These are phyloP conservation scores for Neomicropteryx cornuta DNA, from an alignment of 1,140 invertebrate species.

Conservation along the genomic window DNA sequence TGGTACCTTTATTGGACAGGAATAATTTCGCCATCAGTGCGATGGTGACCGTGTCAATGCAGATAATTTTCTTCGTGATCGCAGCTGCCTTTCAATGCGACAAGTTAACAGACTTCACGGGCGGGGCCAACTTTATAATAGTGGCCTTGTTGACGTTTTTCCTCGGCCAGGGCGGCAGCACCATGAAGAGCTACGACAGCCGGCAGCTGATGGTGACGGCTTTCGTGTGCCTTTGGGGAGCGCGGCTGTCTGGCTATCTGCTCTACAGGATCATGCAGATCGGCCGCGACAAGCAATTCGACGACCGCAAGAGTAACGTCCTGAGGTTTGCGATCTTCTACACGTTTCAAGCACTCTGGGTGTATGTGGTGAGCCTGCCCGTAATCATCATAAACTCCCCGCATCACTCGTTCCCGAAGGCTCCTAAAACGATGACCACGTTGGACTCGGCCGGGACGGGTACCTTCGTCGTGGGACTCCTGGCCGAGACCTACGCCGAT, in stretches of 20 bases:
- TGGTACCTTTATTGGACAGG: conserved; percentile 66
- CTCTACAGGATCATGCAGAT: conserved; percentile 82
- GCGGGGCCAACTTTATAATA: conserved; percentile 84
- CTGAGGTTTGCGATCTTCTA: conserved; percentile 83
- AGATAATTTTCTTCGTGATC: conserved; percentile 77
- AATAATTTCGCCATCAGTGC: conserved; percentile 82
- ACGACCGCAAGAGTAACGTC: conserved; percentile 76
- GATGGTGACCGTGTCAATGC: conserved; percentile 77
- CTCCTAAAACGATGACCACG: conserved; percentile 72
- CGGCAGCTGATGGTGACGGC: conserved; percentile 80
- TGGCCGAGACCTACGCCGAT: conserved; percentile 83
- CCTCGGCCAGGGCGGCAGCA: conserved; percentile 59
- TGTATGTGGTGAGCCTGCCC: conserved; percentile 82
- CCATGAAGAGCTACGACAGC: conserved; percentile 66
- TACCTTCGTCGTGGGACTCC: conserved; percentile 70
- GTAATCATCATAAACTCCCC: conserved; percentile 87
- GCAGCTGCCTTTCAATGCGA: conserved; percentile 79
- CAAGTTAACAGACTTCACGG: conserved; percentile 86
- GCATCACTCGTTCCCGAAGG: conserved; percentile 60
- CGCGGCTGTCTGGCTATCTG: conserved; percentile 71
- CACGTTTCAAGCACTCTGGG: conserved; percentile 90
- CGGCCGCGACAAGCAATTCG: conserved; percentile 81
- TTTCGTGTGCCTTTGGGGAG: conserved; percentile 78
- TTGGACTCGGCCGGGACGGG: conserved; percentile 74
- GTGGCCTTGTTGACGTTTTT: conserved; percentile 78